These are phyloP conservation scores for Ceratotherium simum DNA, from an alignment of 2,113 vertebrate species.

Conservation along the genomic window DNA sequence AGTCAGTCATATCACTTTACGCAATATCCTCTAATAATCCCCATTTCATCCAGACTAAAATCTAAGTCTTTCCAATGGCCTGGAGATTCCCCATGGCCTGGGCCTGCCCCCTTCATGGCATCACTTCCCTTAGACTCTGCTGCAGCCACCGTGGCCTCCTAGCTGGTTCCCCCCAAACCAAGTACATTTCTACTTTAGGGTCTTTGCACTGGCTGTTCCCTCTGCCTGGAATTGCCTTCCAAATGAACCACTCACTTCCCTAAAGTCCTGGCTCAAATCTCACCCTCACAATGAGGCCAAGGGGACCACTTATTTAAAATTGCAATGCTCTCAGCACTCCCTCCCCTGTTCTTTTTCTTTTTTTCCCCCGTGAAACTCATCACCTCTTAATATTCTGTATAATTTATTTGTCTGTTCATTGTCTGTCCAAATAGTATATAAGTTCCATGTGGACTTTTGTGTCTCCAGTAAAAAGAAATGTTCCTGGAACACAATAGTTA, in stretches of 20 bases:
- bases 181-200: neutral
- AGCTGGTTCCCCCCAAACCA: neutral
- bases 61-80: neutral
- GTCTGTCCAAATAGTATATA: neutral
- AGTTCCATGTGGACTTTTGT: neutral
- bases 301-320: neutral
- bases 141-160: neutral
- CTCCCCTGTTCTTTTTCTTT: neutral
- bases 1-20: neutral
- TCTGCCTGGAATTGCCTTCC: neutral
- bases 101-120: neutral
- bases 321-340: neutral
- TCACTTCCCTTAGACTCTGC: neutral
- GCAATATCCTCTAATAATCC: neutral
- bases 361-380: neutral
- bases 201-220: neutral
- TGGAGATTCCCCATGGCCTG: neutral
- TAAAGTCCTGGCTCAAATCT: neutral
- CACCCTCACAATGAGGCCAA: neutral
- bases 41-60: neutral
- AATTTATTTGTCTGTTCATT: neutral
- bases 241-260: neutral
- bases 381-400: neutral
- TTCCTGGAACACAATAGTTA: neutral
- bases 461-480: neutral